phyloP scores from a whole-genome alignment of 2,797 vertebrate species.

The Anolis apletophallus region DNA sequence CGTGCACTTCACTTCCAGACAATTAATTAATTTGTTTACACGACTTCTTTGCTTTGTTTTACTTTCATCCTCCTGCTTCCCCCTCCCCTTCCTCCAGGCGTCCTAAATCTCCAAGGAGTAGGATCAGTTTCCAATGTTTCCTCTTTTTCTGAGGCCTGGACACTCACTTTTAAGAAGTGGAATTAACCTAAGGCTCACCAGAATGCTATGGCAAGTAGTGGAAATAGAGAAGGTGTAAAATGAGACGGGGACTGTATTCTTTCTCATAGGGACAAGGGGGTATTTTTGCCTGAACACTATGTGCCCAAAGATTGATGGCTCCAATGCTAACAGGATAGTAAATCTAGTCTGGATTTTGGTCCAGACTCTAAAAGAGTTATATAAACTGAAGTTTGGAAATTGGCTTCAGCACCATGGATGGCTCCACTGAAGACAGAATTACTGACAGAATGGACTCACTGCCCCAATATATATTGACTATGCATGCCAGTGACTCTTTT shows the following conservation, averaged over 20 bases:
- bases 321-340: no score
- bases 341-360: no score
- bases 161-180: constrained; percentile 43
- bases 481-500: not conserved
- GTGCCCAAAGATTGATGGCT: no score
- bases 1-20: constrained; percentile 77
- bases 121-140: constrained; percentile 65
- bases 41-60: constrained; percentile 75
- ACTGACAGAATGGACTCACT: no score
- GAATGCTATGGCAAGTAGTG: constrained; percentile 15
- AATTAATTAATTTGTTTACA: constrained; percentile 86
- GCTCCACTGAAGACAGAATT: no score
- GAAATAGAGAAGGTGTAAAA: constrained; percentile 27
- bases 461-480: no score
- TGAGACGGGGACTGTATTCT: constrained; percentile 1
- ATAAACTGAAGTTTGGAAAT: no score
- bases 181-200: constrained; percentile 33
- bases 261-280: not conserved
- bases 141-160: constrained; percentile 38
- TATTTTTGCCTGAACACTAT: not conserved
- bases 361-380: no score
- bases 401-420: no score
- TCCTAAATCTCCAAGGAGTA: constrained; percentile 62
- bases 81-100: constrained; percentile 52
- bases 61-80: constrained; percentile 63